phyloP scores from a whole-genome alignment of 2,113 vertebrate species.

The Montifringilla adamsi region DNA sequence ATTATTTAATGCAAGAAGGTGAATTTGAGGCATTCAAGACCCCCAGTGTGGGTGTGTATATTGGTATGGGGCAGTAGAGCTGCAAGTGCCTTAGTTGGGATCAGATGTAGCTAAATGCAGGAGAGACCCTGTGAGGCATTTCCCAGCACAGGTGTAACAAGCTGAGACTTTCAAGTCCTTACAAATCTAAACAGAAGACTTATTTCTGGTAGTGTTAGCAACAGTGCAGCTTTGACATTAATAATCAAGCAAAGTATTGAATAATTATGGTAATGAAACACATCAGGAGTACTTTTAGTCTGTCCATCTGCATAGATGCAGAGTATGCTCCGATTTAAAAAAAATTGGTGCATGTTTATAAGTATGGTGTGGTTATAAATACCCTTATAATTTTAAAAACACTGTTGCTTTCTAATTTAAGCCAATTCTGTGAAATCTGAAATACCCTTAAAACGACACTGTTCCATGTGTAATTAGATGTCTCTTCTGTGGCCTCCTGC shows the following conservation, averaged over 20 bases:
- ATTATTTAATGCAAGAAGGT: slow-evolving; percentile 60
- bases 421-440: neutral
- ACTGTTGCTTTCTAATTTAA: neutral
- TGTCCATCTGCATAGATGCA: neutral
- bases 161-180: neutral
- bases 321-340: neutral
- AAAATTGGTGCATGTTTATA: neutral
- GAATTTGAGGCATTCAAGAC: slow-evolving; percentile 43
- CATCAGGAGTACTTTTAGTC: neutral
- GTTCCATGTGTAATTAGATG: neutral
- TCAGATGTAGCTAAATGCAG: slow-evolving; percentile 1
- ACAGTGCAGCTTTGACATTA: neutral
- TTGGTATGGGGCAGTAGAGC: neutral
- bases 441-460: neutral
- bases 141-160: neutral
- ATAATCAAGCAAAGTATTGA: neutral
- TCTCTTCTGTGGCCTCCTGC: neutral
- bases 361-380: neutral
- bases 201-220: neutral
- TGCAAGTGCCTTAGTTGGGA: slow-evolving; percentile 24
- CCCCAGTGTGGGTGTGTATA: neutral
- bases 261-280: neutral
- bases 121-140: neutral
- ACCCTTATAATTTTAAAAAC: neutral
- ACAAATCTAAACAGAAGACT: neutral